Base-by-base conservation (phyloP, 2,888 invertebrate species). In the Ennomos fuscantarius region DNA sequence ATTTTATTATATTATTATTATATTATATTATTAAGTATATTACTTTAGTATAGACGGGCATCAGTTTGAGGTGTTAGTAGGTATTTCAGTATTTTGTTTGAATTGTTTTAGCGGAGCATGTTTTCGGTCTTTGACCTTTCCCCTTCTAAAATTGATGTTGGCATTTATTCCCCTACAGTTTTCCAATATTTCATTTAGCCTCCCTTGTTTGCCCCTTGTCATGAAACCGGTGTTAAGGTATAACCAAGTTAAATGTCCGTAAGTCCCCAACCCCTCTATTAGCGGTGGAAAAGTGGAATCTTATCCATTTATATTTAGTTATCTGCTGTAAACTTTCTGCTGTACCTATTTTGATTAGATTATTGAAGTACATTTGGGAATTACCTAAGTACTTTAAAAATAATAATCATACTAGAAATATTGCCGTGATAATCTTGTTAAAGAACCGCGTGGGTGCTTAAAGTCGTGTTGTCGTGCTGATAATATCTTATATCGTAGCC, bases 121-220 rank as follows among this genome's bases (percentile, higher is more conserved):
- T 67, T 62, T 55, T 53, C 44, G 57, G 70, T 52, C 66, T 63
- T 55, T 71, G 68, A 69, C 70, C 70, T 69, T 73, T 68, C 63
- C 72, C 74, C 70, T 68, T 63, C 53, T 49, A 58, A 65, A 65
- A 71, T 71, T 72, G 58, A 66, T 70, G 63, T 65, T 73, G 68
- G 60, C 66, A 70, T 78, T 76, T 60, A 53, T 62, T 64, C 69
- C 77, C 77, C 67, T 60, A 42, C 68, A 45, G 62, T 63, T 72
- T 69, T 57, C 67, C 70, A 54, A 65, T 69, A 70, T 57, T 66
- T 62, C 55, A 66, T 68, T 69, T 55, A 32, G 36, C 53, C 60
- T 48, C 67, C 72, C 67, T 58, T 63, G 56, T 67, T 66, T 62
- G 56, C 53, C 46, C 49, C 47, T 56, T 52, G 60, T 52, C 55